Evolutionary conservation across 2,113 vertebrate species (phyloP).

Genomic region (Pygoscelis antarcticus): DNA sequence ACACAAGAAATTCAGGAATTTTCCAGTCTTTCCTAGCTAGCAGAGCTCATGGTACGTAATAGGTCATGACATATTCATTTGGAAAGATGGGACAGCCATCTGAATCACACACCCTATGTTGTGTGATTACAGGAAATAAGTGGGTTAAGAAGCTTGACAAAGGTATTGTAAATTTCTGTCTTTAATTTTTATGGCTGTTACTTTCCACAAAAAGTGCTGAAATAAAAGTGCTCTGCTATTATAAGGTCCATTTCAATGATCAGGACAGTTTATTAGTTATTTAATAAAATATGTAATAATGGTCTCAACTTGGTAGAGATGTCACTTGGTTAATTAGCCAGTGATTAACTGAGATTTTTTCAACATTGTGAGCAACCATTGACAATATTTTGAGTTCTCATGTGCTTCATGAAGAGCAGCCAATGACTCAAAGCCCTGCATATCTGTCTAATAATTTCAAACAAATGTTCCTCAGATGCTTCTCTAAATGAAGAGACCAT

Average conservation of each 20-base stretch:
- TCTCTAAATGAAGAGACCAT: background rate
- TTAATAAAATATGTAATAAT: background rate
- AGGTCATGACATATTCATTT: background rate
- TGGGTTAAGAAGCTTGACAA: background rate
- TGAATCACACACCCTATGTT: background rate
- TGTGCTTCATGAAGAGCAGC: background rate
- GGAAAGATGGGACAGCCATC: background rate
- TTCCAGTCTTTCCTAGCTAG: background rate
- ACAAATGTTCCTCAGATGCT: background rate
- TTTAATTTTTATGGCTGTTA: background rate
- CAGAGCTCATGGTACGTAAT: rapidly evolving
- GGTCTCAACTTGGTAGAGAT: background rate
- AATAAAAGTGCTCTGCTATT: background rate
- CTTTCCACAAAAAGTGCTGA: background rate
- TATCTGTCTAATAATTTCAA: background rate
- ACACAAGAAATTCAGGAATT: background rate
- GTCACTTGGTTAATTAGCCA: background rate
- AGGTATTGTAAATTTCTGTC: background rate
- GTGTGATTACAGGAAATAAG: background rate
- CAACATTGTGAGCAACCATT: background rate
- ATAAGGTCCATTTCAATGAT: background rate
- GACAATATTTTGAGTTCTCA: background rate
- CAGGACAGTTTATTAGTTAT: background rate
- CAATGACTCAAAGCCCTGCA: background rate
- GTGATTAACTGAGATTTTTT: background rate